A percentile compares a stretch with the other conserved stretches of the same genome.
phyloP scores from a whole-genome alignment of 2,888 invertebrate species.

The Sinodicranocentrus sp. region DNA sequence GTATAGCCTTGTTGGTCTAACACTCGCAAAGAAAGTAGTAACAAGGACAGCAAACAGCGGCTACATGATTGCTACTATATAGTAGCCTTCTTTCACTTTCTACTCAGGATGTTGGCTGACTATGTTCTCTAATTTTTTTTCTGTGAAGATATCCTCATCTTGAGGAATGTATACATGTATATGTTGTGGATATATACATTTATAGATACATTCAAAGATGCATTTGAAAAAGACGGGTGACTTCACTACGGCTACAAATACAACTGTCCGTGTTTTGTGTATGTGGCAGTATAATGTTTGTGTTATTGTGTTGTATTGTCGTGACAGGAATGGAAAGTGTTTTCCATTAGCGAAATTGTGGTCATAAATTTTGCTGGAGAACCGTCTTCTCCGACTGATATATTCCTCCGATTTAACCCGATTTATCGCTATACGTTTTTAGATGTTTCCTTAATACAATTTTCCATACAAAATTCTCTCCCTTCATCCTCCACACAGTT shows the following conservation, averaged over 20 bases:
- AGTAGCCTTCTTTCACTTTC: neutral
- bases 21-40: constrained; percentile 22
- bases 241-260: constrained; percentile 15
- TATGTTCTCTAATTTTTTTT: no score
- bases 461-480: constrained; percentile 49
- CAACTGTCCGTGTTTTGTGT: constrained; percentile 31
- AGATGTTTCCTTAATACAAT: constrained; percentile 75
- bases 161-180: neutral
- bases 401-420: constrained; percentile 77
- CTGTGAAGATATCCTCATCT: neutral
- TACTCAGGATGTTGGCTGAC: constrained; percentile 24
- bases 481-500: constrained; percentile 20
- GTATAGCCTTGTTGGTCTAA: neutral
- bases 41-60: constrained; percentile 29
- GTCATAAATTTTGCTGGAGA: constrained; percentile 76
- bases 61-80: constrained; percentile 26
- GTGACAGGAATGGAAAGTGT: constrained; percentile 77
- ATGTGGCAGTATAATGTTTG: constrained; percentile 72
- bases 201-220: neutral
- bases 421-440: constrained; percentile 76
- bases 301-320: constrained; percentile 77
- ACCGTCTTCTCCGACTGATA: constrained; percentile 76
- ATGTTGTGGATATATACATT: constrained; percentile 7
- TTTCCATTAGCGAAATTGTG: constrained; percentile 77
- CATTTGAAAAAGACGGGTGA: constrained; percentile 11